Conservation (phyloP, 2,797 vertebrate genomes). For the Lycodopsis pacificus region DNA sequence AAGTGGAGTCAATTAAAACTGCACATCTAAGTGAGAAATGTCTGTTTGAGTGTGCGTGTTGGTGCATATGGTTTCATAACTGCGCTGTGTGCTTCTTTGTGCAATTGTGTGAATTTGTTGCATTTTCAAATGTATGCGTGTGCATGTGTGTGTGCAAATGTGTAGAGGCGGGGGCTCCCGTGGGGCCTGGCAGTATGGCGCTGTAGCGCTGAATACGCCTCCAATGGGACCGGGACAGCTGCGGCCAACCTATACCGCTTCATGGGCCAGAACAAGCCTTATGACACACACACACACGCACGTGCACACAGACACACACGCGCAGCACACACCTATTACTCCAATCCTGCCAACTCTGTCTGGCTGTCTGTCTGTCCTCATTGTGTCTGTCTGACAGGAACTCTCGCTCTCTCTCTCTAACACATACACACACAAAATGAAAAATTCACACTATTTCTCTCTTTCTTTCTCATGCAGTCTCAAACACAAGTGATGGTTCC, state of each 20-base stretch:
- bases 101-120: conserved; percentile 68
- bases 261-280: conserved; percentile 81
- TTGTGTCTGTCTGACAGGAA: conserved; percentile 60
- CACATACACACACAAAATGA: conserved; percentile 35
- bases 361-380: conserved; percentile 62
- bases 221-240: conserved; percentile 84
- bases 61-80: conserved; percentile 58
- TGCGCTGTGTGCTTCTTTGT: conserved; percentile 62
- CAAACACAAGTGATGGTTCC: conserved; percentile 51
- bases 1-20: conserved; percentile 85
- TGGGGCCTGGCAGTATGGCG: conserved; percentile 84
- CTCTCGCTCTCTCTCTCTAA: conserved; percentile 14
- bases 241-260: conserved; percentile 83
- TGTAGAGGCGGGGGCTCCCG: conserved; percentile 76
- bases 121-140: conserved; percentile 52
- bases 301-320: conserved; percentile 55
- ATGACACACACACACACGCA: conserved; percentile 73
- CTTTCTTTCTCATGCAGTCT: conserved; percentile 42
- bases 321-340: conserved; percentile 43
- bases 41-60: conserved; percentile 50
- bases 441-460: conserved; percentile 31
- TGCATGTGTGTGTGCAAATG: conserved; percentile 42
- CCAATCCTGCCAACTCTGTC: conserved; percentile 58
- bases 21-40: conserved; percentile 79
- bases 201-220: conserved; percentile 77